These are phyloP conservation scores for Andrena dorsata DNA, from an alignment of 2,888 invertebrate genomes.

Conservation along the genomic window DNA sequence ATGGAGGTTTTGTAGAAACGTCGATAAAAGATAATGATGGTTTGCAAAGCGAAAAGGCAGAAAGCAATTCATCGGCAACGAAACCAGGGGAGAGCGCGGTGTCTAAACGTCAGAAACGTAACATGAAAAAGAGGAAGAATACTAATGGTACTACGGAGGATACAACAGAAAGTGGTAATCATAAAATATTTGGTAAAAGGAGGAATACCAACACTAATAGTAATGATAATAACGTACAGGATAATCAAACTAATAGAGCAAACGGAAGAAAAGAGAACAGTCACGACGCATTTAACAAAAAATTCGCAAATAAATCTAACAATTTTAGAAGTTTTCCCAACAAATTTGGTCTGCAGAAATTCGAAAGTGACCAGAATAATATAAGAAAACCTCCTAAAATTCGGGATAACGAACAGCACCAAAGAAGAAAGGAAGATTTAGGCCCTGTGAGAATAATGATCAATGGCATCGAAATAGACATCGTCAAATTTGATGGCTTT, in stretches of 20 bases:
- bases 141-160: not conserved
- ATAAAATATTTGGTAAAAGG: not conserved
- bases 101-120: conserved; percentile 80
- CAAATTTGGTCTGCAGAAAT: conserved; percentile 10
- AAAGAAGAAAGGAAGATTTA: conserved; percentile 83
- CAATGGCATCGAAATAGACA: conserved; percentile 88
- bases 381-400: conserved; percentile 85
- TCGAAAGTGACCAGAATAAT: conserved; percentile 35
- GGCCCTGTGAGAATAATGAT: conserved; percentile 86
- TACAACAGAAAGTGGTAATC: not conserved
- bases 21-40: not conserved
- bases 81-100: conserved; percentile 56
- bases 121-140: conserved; percentile 52
- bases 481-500: conserved; percentile 90
- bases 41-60: not conserved
- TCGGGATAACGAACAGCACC: conserved; percentile 81
- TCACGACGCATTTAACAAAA: conserved; percentile 10
- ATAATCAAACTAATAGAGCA: not conserved
- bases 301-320: not conserved
- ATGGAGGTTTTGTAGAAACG: conserved; percentile 15
- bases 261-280: not conserved
- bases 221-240: not conserved
- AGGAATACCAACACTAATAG: not conserved
- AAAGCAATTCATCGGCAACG: conserved; percentile 30
- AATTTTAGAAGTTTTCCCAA: not conserved